Evolutionary conservation across 2,113 vertebrate genomes (phyloP).

Genomic region (Pelecanoides urinatrix): DNA sequence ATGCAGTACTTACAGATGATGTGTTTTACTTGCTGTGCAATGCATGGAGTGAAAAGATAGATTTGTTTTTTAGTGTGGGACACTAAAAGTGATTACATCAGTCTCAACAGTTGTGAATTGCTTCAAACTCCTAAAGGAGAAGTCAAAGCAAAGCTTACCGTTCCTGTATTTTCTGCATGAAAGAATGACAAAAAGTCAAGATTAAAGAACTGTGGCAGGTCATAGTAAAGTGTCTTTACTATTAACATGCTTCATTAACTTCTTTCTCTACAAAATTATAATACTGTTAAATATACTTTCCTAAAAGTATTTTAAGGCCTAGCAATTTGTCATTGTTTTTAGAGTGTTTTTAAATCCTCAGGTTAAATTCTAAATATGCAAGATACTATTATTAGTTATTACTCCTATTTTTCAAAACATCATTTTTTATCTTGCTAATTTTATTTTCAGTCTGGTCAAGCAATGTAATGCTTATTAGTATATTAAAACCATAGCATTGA

Average conservation of each 20-base stretch:
- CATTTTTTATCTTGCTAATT: neutral
- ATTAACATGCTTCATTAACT: neutral
- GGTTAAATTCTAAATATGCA: neutral
- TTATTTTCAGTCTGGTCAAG: conserved; percentile 62
- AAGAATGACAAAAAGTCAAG: neutral
- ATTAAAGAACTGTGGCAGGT: neutral
- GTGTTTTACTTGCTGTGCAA: neutral
- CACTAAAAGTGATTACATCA: neutral
- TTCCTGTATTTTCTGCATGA: neutral
- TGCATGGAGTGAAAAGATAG: neutral
- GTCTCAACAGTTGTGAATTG: neutral
- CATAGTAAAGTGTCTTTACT: neutral
- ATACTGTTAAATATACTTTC: neutral
- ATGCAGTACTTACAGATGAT: neutral
- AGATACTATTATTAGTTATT: neutral
- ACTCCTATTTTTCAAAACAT: neutral
- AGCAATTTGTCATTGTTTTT: neutral
- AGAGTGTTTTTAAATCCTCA: neutral
- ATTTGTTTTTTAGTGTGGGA: neutral
- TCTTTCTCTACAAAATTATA: neutral
- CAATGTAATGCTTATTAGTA: neutral
- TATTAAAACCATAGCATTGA: neutral
- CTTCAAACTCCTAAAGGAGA: neutral
- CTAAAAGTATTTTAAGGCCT: neutral
- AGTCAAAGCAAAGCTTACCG: neutral